Conservation (phyloP, 2,888 invertebrate species). For the Emmelina monodactyla region DNA sequence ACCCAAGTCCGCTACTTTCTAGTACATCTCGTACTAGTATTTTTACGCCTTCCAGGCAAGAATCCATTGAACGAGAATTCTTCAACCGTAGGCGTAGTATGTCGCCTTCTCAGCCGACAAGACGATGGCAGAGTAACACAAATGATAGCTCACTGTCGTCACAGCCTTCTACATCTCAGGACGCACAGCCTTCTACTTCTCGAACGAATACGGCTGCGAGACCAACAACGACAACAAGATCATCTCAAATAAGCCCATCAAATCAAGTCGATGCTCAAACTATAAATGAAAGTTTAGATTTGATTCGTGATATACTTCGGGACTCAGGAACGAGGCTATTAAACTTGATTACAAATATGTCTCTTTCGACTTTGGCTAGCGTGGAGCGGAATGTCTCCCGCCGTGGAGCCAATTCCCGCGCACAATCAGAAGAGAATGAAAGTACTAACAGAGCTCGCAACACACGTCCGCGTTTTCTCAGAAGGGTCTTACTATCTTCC, state of each 20-base stretch:
- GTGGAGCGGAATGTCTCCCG: conserved; percentile 31
- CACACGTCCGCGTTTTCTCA: conserved; percentile 28
- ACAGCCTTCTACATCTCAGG: conserved; percentile 11
- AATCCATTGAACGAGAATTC: not conserved
- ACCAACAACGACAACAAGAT: conserved; percentile 33
- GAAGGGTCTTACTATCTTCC: conserved; percentile 34
- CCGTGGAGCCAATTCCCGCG: conserved; percentile 22
- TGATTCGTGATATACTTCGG: conserved; percentile 53
- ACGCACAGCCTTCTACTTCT: conserved; percentile 20
- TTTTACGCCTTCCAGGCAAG: conserved; percentile 21
- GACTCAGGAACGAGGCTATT: conserved; percentile 54
- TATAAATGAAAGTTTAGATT: conserved; percentile 51
- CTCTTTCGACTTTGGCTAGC: conserved; percentile 40
- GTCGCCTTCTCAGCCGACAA: not conserved
- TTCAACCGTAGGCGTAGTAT: not conserved
- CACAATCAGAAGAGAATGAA: conserved; percentile 34
- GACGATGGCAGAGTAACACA: not conserved
- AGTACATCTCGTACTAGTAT: conserved; percentile 48
- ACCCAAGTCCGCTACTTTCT: conserved; percentile 17
- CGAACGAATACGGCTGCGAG: conserved; percentile 19
- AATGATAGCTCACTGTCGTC: conserved; percentile 7
- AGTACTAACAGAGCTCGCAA: conserved; percentile 18
- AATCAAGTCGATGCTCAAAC: conserved; percentile 39
- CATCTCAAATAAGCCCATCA: conserved; percentile 36
- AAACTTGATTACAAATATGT: conserved; percentile 56